phyloP scores from a whole-genome alignment of 2,797 vertebrate genomes.

The Acrossocheilus wenchowensis region DNA sequence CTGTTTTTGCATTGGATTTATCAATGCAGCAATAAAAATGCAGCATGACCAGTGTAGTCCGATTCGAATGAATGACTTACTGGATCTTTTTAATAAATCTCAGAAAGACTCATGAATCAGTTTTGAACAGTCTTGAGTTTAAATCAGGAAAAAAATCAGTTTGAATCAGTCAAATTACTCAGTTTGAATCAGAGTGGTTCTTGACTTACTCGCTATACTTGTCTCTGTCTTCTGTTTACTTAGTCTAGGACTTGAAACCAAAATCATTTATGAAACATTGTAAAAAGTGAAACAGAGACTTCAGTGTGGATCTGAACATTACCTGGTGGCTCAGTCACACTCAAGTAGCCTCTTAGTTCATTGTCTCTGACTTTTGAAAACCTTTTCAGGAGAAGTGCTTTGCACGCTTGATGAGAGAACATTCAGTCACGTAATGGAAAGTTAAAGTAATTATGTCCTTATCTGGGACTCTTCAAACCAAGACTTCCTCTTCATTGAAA shows the following conservation, averaged over 20 bases:
- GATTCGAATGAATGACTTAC: not conserved
- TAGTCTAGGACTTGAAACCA: not conserved
- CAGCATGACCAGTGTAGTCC: not conserved
- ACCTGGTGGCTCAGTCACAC: slow-evolving; percentile 30
- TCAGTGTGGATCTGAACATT: not conserved
- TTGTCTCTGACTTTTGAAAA: slow-evolving; percentile 61
- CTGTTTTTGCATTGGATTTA: not conserved
- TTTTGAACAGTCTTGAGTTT: not conserved
- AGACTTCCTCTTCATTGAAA: slow-evolving; percentile 11
- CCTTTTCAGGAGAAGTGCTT: slow-evolving; percentile 62
- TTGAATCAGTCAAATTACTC: no score
- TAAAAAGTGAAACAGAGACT: not conserved
- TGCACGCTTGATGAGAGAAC: slow-evolving; percentile 66
- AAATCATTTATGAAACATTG: not conserved
- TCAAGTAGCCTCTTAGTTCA: slow-evolving; percentile 49
- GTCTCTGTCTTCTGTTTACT: not conserved
- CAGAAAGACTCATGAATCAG: not conserved
- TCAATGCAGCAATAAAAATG: not conserved
- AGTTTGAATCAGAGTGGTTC: no score
- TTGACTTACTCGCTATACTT: no score
- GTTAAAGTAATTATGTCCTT: slow-evolving; percentile 74
- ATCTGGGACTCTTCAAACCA: slow-evolving; percentile 63
- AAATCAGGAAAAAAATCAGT: no score
- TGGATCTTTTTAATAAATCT: not conserved
- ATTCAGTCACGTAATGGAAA: slow-evolving; percentile 65